Evolutionary conservation across 2,888 invertebrate genomes (phyloP), one percentile per base, ranked within the genome.

Genomic region (Ochlodes sylvanus): DNA sequence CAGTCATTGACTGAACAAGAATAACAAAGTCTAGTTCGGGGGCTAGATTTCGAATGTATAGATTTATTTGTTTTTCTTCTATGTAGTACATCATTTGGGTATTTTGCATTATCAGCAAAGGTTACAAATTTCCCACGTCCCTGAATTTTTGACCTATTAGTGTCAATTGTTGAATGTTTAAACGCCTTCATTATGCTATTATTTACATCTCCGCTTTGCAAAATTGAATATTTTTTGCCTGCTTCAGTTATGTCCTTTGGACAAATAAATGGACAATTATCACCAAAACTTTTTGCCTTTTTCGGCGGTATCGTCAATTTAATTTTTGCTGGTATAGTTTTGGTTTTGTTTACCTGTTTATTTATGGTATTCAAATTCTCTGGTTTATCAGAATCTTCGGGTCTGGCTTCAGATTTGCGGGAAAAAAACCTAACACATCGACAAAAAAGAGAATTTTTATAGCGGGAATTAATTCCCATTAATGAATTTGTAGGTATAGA

Each of bases 211-310:
- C 68, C 72, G 15, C 63, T 57, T 67, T 69, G 71, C 66, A 70
- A 63, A 32, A 34, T 47, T 14, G 71, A 70, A 57, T 63, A 63
- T 27, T 21, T 66, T 21, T 63, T 50, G 15, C 27, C 21, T 41
- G 42, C 27, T 15, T 10, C 64, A 68, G 72, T 34, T 64, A 66
- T 32, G 70, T 69, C 61, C 47, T 64, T 34, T 71, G 67, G n/a
- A 70, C 73, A 71, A 15, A 41, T 14, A 19, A 12, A 7, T 6
- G 52, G 50, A n/a, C 41, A 52, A 71, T 76, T 72, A 73, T 74
- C 57, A 54, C 57, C 66, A 41, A 65, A 50, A 62, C 68, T 71
- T 63, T 73, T 72, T 2, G 70, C 69, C 54, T 70, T 74, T 54
- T 68, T 72, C 0, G 60, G 63, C 42, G 38, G 21, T 38, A 63